These are phyloP conservation scores for Syrista parreyssii DNA, from an alignment of 2,888 invertebrate species.

Conservation along the genomic window DNA sequence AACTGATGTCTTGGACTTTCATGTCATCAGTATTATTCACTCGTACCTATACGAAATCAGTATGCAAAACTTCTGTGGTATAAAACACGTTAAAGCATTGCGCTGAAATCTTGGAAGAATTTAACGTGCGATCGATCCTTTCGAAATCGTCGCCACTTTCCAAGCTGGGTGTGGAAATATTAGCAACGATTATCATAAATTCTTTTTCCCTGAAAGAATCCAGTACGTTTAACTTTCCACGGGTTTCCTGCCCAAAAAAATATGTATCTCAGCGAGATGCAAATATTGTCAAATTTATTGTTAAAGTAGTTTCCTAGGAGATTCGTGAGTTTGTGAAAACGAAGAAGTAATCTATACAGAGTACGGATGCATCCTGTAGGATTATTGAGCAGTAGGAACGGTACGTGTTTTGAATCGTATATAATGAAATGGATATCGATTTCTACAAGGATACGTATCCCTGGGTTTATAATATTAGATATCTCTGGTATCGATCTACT, in stretches of 20 bases:
- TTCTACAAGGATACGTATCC: not conserved
- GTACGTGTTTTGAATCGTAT: slow-evolving; percentile 18
- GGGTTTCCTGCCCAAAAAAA: not conserved
- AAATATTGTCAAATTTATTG: not conserved
- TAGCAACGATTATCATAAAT: no score
- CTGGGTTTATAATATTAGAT: not conserved
- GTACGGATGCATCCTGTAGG: not conserved
- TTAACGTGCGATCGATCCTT: no score
- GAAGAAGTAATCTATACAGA: not conserved
- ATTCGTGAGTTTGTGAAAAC: not conserved
- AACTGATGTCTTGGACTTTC: no score
- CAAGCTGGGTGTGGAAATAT: no score
- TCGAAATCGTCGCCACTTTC: no score
- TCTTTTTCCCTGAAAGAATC: not conserved
- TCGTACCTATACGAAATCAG: no score
- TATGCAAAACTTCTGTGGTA: no score
- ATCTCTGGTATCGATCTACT: not conserved
- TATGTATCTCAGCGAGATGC: slow-evolving; percentile 1
- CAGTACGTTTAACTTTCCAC: not conserved
- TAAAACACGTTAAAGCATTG: no score
- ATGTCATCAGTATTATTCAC: no score
- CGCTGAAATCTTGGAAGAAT: no score
- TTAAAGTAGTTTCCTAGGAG: not conserved
- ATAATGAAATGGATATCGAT: not conserved
- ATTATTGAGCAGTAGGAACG: slow-evolving; percentile 20